Evolutionary conservation across 1,140 invertebrate genomes (phyloP).

Genomic region (Nebria ingens): DNA sequence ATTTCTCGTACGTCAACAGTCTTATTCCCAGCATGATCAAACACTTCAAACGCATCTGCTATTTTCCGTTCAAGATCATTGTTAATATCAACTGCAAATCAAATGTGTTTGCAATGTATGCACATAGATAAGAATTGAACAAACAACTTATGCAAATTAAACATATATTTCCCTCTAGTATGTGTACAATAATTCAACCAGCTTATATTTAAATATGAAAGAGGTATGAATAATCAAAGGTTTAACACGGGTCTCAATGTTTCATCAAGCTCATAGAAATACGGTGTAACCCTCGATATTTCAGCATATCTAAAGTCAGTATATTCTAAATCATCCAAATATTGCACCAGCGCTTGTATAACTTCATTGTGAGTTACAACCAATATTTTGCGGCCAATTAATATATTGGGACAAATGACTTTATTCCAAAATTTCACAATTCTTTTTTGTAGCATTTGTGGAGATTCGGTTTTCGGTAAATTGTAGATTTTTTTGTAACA

Average conservation of each 20-base stretch:
- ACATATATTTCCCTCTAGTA: too few species aligned
- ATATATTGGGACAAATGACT: background rate
- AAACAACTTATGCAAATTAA: too few species aligned
- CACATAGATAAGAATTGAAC: too few species aligned
- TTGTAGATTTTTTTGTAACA: background rate
- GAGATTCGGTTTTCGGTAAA: background rate
- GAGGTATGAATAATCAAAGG: too few species aligned
- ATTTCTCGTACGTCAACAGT: conserved; percentile 80
- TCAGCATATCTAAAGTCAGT: background rate
- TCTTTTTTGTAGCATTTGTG: background rate
- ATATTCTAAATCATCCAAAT: background rate
- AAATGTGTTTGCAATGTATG: too few species aligned
- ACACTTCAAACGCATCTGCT: conserved; percentile 79
- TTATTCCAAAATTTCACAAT: background rate
- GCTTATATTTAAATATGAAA: too few species aligned
- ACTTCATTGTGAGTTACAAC: background rate
- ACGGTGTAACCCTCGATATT: background rate
- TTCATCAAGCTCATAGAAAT: background rate
- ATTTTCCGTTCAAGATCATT: conserved; percentile 63
- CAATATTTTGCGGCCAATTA: background rate
- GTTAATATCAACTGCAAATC: conserved; percentile 20
- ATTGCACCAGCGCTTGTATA: background rate
- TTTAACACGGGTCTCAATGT: background rate
- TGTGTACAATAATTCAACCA: too few species aligned
- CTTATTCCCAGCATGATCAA: conserved; percentile 76